Conservation (phyloP, 2,888 invertebrate species). For the Spilarctia lutea region DNA sequence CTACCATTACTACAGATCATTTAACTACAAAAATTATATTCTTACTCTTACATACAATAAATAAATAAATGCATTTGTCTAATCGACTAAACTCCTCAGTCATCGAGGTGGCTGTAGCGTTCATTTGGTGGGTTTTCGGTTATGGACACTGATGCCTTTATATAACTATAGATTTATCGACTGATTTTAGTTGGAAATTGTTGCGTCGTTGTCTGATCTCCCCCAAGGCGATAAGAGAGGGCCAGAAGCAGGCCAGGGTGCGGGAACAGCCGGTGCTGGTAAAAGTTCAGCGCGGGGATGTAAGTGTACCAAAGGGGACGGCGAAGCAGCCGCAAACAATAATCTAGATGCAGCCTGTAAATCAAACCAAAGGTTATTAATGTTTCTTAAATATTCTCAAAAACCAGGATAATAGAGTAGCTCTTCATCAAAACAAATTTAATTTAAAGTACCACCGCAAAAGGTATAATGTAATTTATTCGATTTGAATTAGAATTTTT, state of each 20-base stretch:
- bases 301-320: conserved; percentile 78
- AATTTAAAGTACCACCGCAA: background rate
- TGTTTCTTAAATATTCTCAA: background rate
- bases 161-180: background rate
- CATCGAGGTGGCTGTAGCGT: conserved; percentile 48
- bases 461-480: background rate
- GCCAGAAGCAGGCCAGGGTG: conserved; percentile 77
- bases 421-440: background rate
- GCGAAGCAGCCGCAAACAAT: conserved; percentile 71
- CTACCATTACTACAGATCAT: background rate
- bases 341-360: conserved; percentile 78
- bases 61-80: conserved; percentile 46
- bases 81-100: conserved; percentile 31
- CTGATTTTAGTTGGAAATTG: conserved; percentile 68
- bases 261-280: conserved; percentile 73
- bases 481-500: background rate
- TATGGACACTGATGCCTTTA: conserved; percentile 14
- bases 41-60: background rate
- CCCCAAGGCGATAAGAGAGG: conserved; percentile 80
- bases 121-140: conserved; percentile 43
- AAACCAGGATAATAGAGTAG: background rate
- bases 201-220: conserved; percentile 78
- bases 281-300: conserved; percentile 78
- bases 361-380: background rate
- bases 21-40: background rate